Conservation (phyloP, 2,113 vertebrate species). For the Murina feae region DNA sequence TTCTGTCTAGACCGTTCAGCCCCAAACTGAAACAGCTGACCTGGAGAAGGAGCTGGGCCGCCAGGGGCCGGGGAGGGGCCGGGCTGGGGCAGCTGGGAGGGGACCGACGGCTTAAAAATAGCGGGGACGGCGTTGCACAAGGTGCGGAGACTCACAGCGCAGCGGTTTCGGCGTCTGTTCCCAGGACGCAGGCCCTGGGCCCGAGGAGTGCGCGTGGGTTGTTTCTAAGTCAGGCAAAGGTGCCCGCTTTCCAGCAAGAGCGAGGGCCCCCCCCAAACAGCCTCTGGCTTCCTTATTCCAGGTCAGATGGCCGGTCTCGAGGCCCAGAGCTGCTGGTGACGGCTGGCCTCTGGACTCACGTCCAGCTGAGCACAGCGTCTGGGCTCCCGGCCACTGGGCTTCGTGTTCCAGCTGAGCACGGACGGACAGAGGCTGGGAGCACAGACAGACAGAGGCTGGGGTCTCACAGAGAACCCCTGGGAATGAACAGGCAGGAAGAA, state of each 20-base stretch:
- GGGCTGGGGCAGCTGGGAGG: not conserved
- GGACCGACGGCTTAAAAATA: slow-evolving; percentile 60
- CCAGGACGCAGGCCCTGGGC: not conserved
- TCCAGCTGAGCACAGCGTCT: not conserved
- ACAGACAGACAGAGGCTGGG: not conserved
- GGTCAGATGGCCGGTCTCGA: not conserved
- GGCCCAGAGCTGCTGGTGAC: not conserved
- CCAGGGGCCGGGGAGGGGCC: slow-evolving; percentile 4
- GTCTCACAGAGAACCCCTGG: not conserved
- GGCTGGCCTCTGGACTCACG: not conserved
- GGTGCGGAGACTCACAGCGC: not conserved
- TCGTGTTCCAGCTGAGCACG: not conserved
- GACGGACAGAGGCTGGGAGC: not conserved
- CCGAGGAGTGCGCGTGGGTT: not conserved
- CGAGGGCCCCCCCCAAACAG: not conserved
- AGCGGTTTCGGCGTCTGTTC: slow-evolving; percentile 23
- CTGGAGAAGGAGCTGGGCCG: slow-evolving; percentile 12
- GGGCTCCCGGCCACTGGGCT: too few relatives aligned
- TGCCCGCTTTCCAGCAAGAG: not conserved
- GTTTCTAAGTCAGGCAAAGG: not conserved
- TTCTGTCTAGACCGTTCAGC: slow-evolving; percentile 57
- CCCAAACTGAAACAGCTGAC: slow-evolving; percentile 67
- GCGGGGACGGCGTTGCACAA: slow-evolving; percentile 53
- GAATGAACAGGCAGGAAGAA: not conserved
- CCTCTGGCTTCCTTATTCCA: not conserved